Percentiles rank a stretch among this genome's conserved stretches.
Evolutionary conservation across 2,113 vertebrate species (phyloP).

Genomic region (Podilymbus podiceps): DNA sequence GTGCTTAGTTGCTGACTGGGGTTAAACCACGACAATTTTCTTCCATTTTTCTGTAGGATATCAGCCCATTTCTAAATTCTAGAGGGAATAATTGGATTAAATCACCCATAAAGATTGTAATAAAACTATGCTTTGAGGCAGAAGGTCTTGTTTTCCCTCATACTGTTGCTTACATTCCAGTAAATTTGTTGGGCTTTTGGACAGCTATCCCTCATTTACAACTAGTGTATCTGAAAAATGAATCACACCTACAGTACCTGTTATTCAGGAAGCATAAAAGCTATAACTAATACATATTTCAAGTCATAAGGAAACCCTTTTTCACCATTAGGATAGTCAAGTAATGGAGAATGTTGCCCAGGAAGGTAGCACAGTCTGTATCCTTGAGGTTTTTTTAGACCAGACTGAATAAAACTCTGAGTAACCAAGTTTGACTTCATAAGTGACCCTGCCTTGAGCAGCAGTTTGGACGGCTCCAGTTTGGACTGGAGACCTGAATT

Average conservation of each 20-base stretch:
- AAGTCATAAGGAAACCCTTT: not conserved
- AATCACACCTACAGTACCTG: not conserved
- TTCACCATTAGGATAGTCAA: not conserved
- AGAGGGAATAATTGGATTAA: not conserved
- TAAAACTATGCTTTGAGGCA: not conserved
- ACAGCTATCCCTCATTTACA: not conserved
- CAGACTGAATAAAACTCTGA: not conserved
- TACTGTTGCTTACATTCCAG: not conserved
- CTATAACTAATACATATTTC: not conserved
- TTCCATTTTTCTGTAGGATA: not conserved
- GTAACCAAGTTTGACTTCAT: not conserved
- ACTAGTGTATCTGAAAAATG: not conserved
- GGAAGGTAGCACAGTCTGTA: not conserved
- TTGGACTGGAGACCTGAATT: not conserved
- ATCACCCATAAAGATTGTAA: not conserved
- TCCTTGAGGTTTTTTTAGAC: not conserved
- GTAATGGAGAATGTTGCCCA: not conserved
- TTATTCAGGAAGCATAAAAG: not conserved
- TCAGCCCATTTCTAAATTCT: not conserved
- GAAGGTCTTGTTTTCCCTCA: not conserved
- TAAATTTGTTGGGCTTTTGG: not conserved
- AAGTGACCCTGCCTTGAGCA: not conserved
- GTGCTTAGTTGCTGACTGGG: too few species aligned
- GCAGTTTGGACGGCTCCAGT: not conserved
- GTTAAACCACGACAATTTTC: not conserved